These are phyloP conservation scores for Carettochelys insculpta DNA, from an alignment of 2,113 vertebrate species.

Conservation along the genomic window DNA sequence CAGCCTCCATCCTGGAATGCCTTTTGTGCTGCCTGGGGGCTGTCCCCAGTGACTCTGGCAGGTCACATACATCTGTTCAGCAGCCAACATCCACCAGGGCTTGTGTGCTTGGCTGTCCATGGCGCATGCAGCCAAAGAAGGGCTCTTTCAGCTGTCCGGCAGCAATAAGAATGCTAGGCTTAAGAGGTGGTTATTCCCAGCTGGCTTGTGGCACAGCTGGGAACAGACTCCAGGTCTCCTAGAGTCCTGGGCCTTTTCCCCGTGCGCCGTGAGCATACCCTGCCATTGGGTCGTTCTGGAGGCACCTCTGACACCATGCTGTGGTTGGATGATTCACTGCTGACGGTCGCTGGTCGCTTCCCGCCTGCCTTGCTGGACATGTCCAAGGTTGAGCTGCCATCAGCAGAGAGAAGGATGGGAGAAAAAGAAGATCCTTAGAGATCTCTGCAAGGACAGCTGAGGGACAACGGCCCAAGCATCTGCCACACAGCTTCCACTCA, in stretches of 20 bases:
- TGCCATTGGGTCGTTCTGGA: slow-evolving; percentile 77
- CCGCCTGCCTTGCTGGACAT: slow-evolving; percentile 86
- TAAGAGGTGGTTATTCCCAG: neutral
- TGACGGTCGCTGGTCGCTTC: slow-evolving; percentile 70
- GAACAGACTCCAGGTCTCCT: neutral
- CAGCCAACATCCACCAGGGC: neutral
- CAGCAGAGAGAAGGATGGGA: neutral
- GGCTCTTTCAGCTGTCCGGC: neutral
- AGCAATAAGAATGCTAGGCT: neutral
- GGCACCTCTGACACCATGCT: slow-evolving; percentile 85
- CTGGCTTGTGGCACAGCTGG: neutral
- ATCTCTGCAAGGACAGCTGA: neutral
- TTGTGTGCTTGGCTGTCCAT: neutral
- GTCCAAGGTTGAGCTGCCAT: slow-evolving; percentile 76
- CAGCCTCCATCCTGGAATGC: neutral
- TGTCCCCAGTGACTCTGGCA: neutral
- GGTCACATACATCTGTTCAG: neutral
- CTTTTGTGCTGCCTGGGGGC: neutral
- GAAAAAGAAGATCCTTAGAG: neutral
- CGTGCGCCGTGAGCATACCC: slow-evolving; percentile 74
- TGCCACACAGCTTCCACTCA: neutral
- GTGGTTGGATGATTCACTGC: slow-evolving; percentile 78
- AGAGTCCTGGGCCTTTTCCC: neutral
- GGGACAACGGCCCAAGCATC: neutral
- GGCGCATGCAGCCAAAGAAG: neutral